Evolutionary conservation across 2,888 invertebrate genomes (phyloP).

Genomic region (Alviniconcha strummeri): DNA sequence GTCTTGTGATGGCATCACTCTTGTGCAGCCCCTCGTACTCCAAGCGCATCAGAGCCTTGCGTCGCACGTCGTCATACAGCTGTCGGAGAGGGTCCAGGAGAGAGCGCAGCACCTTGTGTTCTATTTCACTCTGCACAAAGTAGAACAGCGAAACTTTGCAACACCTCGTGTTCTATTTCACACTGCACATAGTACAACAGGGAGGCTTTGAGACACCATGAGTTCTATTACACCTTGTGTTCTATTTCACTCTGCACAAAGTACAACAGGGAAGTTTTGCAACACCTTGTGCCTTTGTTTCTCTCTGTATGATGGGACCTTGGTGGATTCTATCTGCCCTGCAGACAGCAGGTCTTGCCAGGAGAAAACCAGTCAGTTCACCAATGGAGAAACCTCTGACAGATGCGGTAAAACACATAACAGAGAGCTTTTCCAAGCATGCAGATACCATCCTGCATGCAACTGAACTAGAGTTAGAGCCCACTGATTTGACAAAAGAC

Average conservation of each 20-base stretch:
- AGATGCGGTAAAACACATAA: no score
- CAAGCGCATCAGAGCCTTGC: conserved; percentile 95
- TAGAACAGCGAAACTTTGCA: neutral
- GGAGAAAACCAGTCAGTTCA: no score
- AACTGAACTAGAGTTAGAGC: no score
- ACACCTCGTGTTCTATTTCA: neutral
- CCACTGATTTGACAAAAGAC: no score
- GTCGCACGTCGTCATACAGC: conserved; percentile 90
- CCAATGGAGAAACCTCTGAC: no score
- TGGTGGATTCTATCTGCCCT: no score
- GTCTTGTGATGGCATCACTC: conserved; percentile 81
- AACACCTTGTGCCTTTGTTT: neutral
- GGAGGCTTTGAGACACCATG: conserved; percentile 75
- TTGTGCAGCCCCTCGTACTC: conserved; percentile 95
- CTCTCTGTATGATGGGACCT: no score
- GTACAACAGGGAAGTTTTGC: neutral
- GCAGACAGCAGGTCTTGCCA: no score
- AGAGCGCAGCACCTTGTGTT: conserved; percentile 86
- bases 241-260: conserved; percentile 80
- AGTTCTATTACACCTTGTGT: conserved; percentile 90
- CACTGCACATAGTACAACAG: neutral
- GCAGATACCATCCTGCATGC: no score
- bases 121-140: conserved; percentile 79
- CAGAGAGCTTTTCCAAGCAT: no score
- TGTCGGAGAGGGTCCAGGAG: conserved; percentile 86